Percentiles rank a stretch among this genome's conserved stretches.
Evolutionary conservation across 1,140 invertebrate species (phyloP).

Genomic region (Vollenhovia emeryi): DNA sequence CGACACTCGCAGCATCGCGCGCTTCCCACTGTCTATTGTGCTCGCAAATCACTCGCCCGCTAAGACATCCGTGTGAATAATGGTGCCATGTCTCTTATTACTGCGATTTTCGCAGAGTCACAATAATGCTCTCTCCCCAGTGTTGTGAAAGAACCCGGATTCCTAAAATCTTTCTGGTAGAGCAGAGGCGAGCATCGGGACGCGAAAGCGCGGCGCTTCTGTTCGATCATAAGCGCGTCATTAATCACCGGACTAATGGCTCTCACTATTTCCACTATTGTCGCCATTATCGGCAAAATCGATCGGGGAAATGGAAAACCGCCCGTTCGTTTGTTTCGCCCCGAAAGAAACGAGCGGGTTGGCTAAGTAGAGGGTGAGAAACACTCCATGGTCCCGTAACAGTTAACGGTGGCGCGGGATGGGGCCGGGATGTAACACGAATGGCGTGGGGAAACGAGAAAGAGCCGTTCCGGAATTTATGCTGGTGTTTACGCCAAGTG

Average conservation of each 20-base stretch:
- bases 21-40: conserved; percentile 7
- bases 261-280: conserved; percentile 38
- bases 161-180: not conserved
- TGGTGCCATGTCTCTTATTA: conserved; percentile 52
- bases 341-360: conserved; percentile 50
- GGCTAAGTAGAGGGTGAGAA: conserved; percentile 63
- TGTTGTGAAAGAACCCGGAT: conserved; percentile 46
- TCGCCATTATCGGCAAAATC: conserved; percentile 63
- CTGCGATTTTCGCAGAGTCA: conserved; percentile 46
- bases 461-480: conserved; percentile 77
- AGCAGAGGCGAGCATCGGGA: not conserved
- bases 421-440: conserved; percentile 59
- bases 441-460: conserved; percentile 23
- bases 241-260: conserved; percentile 59
- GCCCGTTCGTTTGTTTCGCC: conserved; percentile 61
- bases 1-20: conserved; percentile 7
- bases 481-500: conserved; percentile 76
- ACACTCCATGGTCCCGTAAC: conserved; percentile 65
- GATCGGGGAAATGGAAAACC: conserved; percentile 66
- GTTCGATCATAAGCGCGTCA: conserved; percentile 51
- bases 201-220: not conserved
- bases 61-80: conserved; percentile 60
- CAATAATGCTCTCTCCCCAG: conserved; percentile 38
- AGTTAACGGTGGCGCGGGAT: conserved; percentile 65
- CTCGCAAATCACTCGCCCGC: conserved; percentile 51